Percentiles rank a stretch among this genome's conserved stretches.
These are phyloP conservation scores for Caenorhabditis plicata DNA, from an alignment of 2,888 invertebrate species.

Conservation along the genomic window DNA sequence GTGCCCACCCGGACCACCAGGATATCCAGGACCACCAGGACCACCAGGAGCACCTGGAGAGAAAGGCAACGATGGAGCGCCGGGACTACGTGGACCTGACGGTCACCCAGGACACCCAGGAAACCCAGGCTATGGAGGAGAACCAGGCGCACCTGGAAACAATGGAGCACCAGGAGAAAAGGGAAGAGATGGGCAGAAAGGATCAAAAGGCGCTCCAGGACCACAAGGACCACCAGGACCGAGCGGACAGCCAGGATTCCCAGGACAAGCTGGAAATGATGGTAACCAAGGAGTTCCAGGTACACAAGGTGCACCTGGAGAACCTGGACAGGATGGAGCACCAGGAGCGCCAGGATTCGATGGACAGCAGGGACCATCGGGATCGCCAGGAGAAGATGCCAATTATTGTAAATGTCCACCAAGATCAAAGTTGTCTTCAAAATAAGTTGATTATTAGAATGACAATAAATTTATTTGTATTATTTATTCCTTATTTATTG, in stretches of 20 bases:
- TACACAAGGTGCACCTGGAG: slow-evolving; percentile 33
- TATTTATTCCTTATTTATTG: no score
- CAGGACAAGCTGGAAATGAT: slow-evolving; percentile 44
- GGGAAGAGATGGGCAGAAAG: slow-evolving; percentile 36
- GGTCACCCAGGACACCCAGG: slow-evolving; percentile 48
- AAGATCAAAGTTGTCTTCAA: slow-evolving; percentile 25
- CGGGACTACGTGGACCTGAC: slow-evolving; percentile 43
- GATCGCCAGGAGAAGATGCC: slow-evolving; percentile 50
- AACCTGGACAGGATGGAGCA: slow-evolving; percentile 33
- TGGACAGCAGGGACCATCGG: slow-evolving; percentile 38
- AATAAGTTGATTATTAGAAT: not conserved
- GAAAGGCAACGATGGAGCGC: slow-evolving; percentile 28
- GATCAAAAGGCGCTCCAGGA: slow-evolving; percentile 43
- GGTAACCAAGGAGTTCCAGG: slow-evolving; percentile 38
- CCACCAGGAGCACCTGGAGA: slow-evolving; percentile 44
- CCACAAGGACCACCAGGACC: slow-evolving; percentile 41
- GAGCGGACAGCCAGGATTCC: slow-evolving; percentile 43
- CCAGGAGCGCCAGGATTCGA: slow-evolving; percentile 37
- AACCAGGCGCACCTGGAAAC: slow-evolving; percentile 42
- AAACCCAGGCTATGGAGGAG: slow-evolving; percentile 41
- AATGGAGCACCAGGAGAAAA: slow-evolving; percentile 45
- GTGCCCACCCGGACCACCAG: slow-evolving; percentile 49
- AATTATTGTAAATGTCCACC: slow-evolving; percentile 47
- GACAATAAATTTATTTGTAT: not conserved
- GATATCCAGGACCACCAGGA: slow-evolving; percentile 47